Evolutionary conservation across 2,797 vertebrate genomes (phyloP), one percentile per base, ranked within the genome.

Genomic region (Numenius phaeopus): DNA sequence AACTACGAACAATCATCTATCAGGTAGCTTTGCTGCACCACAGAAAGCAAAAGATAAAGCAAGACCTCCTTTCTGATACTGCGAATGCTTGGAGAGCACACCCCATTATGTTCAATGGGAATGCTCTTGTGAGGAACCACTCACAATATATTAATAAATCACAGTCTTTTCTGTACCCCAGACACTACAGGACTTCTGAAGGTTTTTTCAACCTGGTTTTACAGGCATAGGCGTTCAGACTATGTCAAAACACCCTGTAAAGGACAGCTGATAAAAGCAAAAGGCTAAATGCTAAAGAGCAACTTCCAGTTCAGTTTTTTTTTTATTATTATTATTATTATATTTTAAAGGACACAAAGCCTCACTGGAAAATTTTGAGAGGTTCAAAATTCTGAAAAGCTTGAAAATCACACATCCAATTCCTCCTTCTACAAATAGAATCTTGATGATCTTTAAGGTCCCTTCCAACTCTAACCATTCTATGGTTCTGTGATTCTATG

Each of bases 1-100:
- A 66, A 24, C 30, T 26, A 2, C 1, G 5, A 47, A 15, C 18
- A 14, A 5, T 21, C 39, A 3, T 27, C 54, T 18, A 2, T 34
- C 30, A 42, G 26, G 61, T 3, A 7, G 14, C 49, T 55, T 13
- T 23, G 61, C 47, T 27, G 66, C 64, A 54, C 8, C 44, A 10
- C 18, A 14, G 34, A 47, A 54, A 24, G 27, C 19, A 50, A 30
- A 78, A 30, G 30, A 44, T 14, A 52, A 67, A 58, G 42, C 55
- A 19, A 26, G 26, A 11, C 16, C 62, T 26, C 6, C 23, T 40
- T 69, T 18, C 47, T 42, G 24, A 3, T 32, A 1, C 16, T 11
- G 30, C 29, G 30, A 29, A 5, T 5, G 2, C 26, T 49, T 3
- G 4, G 1, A 49, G 47, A 72, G 30, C 32, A 10, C 4, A 6